A percentile compares a stretch with the other conserved stretches of the same genome.
Evolutionary conservation across 2,113 vertebrate genomes (phyloP).

Genomic region (Indicator indicator): DNA sequence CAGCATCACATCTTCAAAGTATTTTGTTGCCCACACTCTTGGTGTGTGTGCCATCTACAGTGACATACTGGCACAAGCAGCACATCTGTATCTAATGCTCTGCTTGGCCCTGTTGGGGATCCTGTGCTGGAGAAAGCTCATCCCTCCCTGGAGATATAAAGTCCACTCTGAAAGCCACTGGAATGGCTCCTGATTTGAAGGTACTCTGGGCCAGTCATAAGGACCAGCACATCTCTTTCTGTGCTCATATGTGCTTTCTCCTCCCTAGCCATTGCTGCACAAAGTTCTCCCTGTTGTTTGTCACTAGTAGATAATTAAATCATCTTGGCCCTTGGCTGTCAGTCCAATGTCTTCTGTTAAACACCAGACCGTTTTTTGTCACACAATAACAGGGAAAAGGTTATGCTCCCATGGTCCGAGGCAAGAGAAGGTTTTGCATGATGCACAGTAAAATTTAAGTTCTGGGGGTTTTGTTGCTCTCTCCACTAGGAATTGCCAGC

Average conservation of each 20-base stretch:
- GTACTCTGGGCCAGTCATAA: background rate
- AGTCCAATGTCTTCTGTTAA: background rate
- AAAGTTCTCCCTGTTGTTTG: background rate
- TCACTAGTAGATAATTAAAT: background rate
- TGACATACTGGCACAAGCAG: background rate
- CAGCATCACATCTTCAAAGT: accelerated
- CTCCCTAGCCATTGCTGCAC: background rate
- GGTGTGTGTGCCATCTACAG: accelerated
- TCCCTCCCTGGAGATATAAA: background rate
- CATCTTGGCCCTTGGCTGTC: background rate
- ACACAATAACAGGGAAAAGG: background rate
- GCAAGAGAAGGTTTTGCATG: background rate
- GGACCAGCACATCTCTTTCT: background rate
- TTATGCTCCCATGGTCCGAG: background rate
- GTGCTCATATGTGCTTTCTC: background rate
- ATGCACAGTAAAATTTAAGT: background rate
- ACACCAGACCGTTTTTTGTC: background rate
- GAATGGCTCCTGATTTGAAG: background rate
- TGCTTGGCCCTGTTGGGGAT: background rate
- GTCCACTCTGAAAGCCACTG: background rate
- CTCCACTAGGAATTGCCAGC: background rate
- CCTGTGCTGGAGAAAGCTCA: background rate
- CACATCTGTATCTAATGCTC: accelerated
- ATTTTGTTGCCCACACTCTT: accelerated
- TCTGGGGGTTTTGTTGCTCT: background rate